A percentile compares a stretch with the other conserved stretches of the same genome.
These are phyloP conservation scores for Subanguina moxae DNA, from an alignment of 1,140 invertebrate genomes.

Conservation along the genomic window DNA sequence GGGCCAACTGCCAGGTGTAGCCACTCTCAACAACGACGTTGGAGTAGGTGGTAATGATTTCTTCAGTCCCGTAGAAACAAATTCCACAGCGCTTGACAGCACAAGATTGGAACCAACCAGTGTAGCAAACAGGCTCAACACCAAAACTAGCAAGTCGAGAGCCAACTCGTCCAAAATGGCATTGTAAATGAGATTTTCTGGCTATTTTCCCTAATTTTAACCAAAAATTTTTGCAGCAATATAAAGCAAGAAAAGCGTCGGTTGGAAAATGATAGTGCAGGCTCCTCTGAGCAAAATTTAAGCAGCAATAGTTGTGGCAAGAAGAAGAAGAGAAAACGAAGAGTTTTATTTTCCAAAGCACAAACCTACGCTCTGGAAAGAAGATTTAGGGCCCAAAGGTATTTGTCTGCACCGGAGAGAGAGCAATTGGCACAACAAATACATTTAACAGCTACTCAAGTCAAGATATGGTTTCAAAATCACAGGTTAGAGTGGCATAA, in stretches of 20 bases:
- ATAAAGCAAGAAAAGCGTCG: slow-evolving; percentile 2
- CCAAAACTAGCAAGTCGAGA: not conserved
- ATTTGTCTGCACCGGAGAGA: slow-evolving; percentile 87
- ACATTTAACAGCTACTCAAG: slow-evolving; percentile 84
- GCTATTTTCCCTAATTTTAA: not conserved
- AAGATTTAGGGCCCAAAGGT: slow-evolving; percentile 86
- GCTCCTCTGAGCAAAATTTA: not conserved
- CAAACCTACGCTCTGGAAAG: slow-evolving; percentile 92
- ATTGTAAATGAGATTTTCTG: not conserved
- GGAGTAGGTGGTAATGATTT: not conserved
- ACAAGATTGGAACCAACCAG: too few relatives aligned
- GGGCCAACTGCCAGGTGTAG: not conserved
- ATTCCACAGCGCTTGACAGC: too few relatives aligned
- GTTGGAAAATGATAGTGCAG: not conserved
- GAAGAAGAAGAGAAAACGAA: slow-evolving; percentile 70
- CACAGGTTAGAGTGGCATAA: slow-evolving; percentile 12
- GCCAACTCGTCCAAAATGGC: not conserved
- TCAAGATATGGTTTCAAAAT: slow-evolving; percentile 62
- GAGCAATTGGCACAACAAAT: slow-evolving; percentile 90
- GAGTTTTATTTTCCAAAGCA: slow-evolving; percentile 92
- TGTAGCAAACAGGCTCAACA: not conserved
- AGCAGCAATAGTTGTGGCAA: slow-evolving; percentile 12
- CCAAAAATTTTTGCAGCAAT: not conserved
- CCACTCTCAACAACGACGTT: too few relatives aligned
- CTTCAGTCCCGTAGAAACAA: not conserved